A percentile compares a stretch with the other conserved stretches of the same genome.
Conservation (phyloP, 2,113 vertebrate species). For the Otolemur garnettii region DNA sequence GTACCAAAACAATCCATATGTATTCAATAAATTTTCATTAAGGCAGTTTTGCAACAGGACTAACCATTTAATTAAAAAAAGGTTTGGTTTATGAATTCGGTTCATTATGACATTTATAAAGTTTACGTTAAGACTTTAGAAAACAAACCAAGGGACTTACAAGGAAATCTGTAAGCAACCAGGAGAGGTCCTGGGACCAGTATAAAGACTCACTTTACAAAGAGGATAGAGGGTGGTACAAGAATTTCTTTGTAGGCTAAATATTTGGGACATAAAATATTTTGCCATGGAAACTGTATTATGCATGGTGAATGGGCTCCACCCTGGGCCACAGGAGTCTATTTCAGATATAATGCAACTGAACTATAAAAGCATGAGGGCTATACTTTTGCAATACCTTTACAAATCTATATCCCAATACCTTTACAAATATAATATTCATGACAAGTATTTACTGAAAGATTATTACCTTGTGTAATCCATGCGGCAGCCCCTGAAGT, state of each 20-base stretch:
- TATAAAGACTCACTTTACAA: slow-evolving; percentile 62
- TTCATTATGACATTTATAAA: slow-evolving; percentile 73
- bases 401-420: neutral
- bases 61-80: slow-evolving; percentile 75
- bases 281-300: slow-evolving; percentile 57
- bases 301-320: neutral
- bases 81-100: slow-evolving; percentile 60
- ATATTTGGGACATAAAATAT: slow-evolving; percentile 39
- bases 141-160: slow-evolving; percentile 49
- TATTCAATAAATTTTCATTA: slow-evolving; percentile 68
- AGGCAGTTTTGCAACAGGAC: slow-evolving; percentile 60
- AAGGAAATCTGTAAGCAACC: slow-evolving; percentile 54
- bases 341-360: slow-evolving; percentile 20
- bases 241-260: slow-evolving; percentile 52
- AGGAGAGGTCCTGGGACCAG: neutral
- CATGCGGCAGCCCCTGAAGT: neutral
- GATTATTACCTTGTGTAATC: slow-evolving; percentile 43
- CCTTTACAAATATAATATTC: neutral
- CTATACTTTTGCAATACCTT: neutral
- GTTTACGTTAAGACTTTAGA: slow-evolving; percentile 66
- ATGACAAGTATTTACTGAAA: slow-evolving; percentile 17
- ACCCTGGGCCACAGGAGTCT: neutral
- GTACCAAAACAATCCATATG: slow-evolving; percentile 68
- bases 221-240: neutral
- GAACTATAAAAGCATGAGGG: neutral